These are phyloP conservation scores for Amphimedon queenslandica DNA, from an alignment of 37 sponge, comb jelly and placozoan genomes.

Conservation along the genomic window DNA sequence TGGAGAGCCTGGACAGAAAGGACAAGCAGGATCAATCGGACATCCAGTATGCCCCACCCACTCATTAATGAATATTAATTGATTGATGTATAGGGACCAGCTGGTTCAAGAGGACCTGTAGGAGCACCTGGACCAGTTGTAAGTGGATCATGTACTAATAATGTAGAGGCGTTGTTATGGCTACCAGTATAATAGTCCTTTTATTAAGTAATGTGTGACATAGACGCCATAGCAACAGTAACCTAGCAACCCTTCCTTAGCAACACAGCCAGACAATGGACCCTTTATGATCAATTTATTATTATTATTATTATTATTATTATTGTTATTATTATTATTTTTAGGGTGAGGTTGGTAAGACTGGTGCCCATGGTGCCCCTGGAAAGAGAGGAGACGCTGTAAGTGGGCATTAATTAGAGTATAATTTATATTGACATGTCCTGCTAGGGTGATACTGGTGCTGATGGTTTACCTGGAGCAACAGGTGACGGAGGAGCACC, in stretches of 20 bases:
- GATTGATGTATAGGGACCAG: constrained; percentile 22
- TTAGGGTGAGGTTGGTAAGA: constrained; percentile 9
- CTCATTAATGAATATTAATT: background rate
- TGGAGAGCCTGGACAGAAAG: constrained; percentile 39
- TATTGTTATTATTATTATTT: too few species aligned
- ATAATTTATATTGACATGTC: background rate
- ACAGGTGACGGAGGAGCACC: constrained; percentile 11
- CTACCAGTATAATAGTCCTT: too few species aligned
- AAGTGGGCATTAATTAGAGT: background rate
- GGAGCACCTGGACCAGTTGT: constrained; percentile 38
- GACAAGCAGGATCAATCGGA: constrained; percentile 48
- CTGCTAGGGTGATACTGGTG: background rate
- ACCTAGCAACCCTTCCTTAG: too few species aligned
- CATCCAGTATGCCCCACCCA: constrained; percentile 22
- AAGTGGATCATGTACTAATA: background rate
- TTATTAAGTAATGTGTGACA: too few species aligned
- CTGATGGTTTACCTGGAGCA: constrained; percentile 2
- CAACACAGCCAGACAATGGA: too few species aligned
- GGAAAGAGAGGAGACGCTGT: constrained; percentile 21
- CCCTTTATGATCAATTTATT: too few species aligned
- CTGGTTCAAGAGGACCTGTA: constrained; percentile 28
- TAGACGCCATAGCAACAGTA: too few species aligned
- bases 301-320: too few species aligned
- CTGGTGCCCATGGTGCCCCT: constrained; percentile 38
- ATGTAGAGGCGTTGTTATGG: too few species aligned